Evolutionary conservation across 2,113 vertebrate species (phyloP).

Genomic region (Pseudorasbora parva): DNA sequence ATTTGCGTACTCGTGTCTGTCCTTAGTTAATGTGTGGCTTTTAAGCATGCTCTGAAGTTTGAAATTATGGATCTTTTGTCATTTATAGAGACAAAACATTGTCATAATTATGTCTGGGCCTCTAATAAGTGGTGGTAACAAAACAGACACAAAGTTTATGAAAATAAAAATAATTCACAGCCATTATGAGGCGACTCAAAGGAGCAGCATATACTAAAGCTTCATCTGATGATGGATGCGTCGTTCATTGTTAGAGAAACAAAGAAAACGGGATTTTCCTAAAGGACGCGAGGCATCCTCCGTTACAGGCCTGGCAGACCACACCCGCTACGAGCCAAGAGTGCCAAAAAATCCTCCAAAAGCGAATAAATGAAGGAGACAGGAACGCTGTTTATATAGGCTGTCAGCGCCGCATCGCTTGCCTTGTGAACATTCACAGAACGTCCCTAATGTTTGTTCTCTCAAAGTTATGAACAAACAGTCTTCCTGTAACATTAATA

Average conservation of each 20-base stretch:
- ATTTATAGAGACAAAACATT: constrained; percentile 32
- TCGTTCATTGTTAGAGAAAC: constrained; percentile 30
- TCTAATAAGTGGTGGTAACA: neutral
- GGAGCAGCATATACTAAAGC: neutral
- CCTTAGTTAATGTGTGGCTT: neutral
- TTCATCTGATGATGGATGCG: constrained; percentile 2
- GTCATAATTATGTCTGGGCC: constrained; percentile 25
- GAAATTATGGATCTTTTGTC: constrained; percentile 31
- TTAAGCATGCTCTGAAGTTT: neutral
- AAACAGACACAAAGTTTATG: constrained; percentile 3
- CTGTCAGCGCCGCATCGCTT: constrained; percentile 68
- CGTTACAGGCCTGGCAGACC: constrained; percentile 58
- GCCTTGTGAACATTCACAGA: neutral
- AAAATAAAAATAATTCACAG: constrained; percentile 7
- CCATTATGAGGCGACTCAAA: neutral
- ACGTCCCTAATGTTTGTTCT: too few relatives aligned
- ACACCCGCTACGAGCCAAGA: constrained; percentile 60
- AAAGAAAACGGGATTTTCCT: constrained; percentile 32
- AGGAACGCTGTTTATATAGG: constrained; percentile 69
- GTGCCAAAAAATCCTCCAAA: constrained; percentile 70
- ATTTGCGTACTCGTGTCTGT: neutral
- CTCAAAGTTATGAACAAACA: too few relatives aligned
- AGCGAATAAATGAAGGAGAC: constrained; percentile 65
- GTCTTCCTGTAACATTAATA: too few relatives aligned
- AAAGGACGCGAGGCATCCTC: constrained; percentile 56